phyloP scores from a whole-genome alignment of 2,113 vertebrate genomes.

The Nerophis ophidion region DNA sequence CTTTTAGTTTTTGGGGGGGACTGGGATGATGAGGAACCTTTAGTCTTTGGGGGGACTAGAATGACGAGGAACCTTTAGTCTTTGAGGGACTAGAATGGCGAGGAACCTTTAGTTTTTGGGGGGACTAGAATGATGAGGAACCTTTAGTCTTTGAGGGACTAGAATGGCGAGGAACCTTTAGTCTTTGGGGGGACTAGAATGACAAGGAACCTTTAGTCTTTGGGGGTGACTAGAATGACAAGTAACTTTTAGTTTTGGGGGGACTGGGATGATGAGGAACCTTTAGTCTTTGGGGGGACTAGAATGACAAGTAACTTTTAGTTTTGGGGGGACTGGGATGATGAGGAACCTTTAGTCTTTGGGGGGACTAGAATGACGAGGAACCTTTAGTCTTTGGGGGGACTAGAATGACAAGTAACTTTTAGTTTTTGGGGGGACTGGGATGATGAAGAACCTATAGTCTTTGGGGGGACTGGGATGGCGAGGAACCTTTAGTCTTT shows the following conservation, averaged over 20 bases:
- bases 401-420: neutral
- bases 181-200: no score
- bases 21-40: conserved; percentile 24
- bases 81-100: neutral
- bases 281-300: no score
- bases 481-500: no score
- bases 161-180: neutral
- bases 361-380: conserved; percentile 11
- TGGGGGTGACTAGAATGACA: conserved; percentile 19
- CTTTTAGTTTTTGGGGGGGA: conserved; percentile 1
- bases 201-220: neutral
- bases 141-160: conserved; percentile 16
- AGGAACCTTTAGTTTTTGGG: conserved; percentile 1
- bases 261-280: conserved; percentile 1
- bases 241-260: conserved; percentile 22
- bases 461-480: conserved; percentile 18
- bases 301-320: neutral
- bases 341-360: conserved; percentile 14
- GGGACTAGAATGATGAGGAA: conserved; percentile 27
- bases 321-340: conserved; percentile 18
- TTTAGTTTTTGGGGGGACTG: conserved; percentile 6
- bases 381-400: no score
- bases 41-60: conserved; percentile 19
- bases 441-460: conserved; percentile 19
- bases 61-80: no score